Conservation (phyloP, 2,888 invertebrate genomes). For the Craniophora ligustri region DNA sequence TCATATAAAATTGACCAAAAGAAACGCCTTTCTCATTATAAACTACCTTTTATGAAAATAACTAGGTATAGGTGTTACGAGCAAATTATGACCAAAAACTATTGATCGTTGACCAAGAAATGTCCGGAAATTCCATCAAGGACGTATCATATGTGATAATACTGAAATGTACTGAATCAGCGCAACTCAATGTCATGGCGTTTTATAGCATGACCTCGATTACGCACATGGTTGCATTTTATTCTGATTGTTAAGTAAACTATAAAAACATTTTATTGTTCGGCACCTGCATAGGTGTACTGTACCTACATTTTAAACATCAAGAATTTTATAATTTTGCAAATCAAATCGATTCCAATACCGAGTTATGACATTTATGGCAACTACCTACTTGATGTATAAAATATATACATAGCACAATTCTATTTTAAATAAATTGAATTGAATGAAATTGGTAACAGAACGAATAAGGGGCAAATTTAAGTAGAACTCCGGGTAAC, state of each 20-base stretch:
- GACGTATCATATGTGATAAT: conserved; percentile 43
- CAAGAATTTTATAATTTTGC: too few species aligned
- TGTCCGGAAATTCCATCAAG: conserved; percentile 20
- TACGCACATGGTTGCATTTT: conserved; percentile 51
- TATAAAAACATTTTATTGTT: conserved; percentile 30
- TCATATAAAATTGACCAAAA: conserved; percentile 7
- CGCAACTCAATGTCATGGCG: conserved; percentile 75
- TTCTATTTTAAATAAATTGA: too few species aligned
- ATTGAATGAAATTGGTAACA: too few species aligned
- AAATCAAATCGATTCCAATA: too few species aligned
- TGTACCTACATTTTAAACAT: too few species aligned
- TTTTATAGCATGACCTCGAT: conserved; percentile 69
- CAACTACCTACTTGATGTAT: too few species aligned
- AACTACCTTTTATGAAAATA: conserved; percentile 7
- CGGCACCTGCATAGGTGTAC: conserved; percentile 5
- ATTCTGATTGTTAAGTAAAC: conserved; percentile 47
- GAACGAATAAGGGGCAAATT: too few species aligned
- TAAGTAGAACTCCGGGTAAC: not conserved
- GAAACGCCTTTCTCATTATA: not conserved
- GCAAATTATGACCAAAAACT: not conserved
- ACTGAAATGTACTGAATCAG: conserved; percentile 58
- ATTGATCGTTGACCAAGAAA: not conserved
- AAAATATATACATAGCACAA: too few species aligned
- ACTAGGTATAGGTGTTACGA: not conserved
- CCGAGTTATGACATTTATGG: too few species aligned